phyloP scores from a whole-genome alignment of 1,140 invertebrate species.

The Pachyrhynchus sulphureomaculatus region DNA sequence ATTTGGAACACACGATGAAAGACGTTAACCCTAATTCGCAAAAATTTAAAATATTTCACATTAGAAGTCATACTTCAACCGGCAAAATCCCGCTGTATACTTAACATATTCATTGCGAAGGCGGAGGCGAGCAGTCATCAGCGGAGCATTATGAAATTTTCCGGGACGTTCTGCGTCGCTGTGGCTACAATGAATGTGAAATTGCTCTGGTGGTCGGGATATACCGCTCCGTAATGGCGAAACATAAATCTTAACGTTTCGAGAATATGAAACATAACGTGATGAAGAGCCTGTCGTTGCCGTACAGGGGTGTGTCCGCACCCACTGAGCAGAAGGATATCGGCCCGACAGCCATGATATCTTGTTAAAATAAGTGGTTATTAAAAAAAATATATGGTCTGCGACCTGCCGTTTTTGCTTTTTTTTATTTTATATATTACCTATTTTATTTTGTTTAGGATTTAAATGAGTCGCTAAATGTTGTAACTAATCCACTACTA shows the following conservation, averaged over 20 bases:
- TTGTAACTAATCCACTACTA: no score
- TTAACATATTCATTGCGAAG: conserved; percentile 2
- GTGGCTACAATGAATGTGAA: conserved; percentile 35
- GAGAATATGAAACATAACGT: conserved; percentile 24
- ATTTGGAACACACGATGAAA: conserved; percentile 7
- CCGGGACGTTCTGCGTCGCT: conserved; percentile 1
- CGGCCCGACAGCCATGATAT: background rate
- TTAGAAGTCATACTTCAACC: background rate
- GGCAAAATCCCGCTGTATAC: background rate
- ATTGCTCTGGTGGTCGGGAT: conserved; percentile 25
- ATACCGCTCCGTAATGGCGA: conserved; percentile 26
- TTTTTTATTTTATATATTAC: no score
- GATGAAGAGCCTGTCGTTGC: conserved; percentile 23
- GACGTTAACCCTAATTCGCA: background rate
- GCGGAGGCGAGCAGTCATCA: background rate
- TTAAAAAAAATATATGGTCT: no score
- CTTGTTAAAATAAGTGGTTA: background rate
- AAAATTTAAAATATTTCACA: background rate
- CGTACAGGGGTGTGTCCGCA: background rate
- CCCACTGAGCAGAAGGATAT: background rate
- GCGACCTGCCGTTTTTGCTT: no score
- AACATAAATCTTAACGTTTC: conserved; percentile 21
- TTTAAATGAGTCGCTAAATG: no score
- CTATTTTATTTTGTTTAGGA: no score
- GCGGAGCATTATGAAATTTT: no score